These are phyloP conservation scores for Daubentonia madagascariensis DNA, from an alignment of 2,113 vertebrate species.

Conservation along the genomic window DNA sequence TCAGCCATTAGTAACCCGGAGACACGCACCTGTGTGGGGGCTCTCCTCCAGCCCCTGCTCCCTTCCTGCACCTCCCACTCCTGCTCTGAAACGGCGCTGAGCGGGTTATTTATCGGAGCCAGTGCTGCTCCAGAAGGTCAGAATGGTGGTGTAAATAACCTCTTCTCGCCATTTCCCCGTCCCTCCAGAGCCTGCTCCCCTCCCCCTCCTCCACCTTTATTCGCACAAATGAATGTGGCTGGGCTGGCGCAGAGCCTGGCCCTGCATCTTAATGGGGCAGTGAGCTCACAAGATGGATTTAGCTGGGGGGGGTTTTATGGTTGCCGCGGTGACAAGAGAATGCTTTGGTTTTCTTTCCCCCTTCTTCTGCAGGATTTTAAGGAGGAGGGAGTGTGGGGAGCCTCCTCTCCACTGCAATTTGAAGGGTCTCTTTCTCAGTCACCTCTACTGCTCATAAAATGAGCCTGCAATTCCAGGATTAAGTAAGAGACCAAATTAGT, in stretches of 20 bases:
- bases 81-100: conserved; percentile 69
- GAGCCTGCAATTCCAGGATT: neutral
- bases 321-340: conserved; percentile 76
- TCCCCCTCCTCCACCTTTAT: conserved; percentile 75
- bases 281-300: conserved; percentile 81
- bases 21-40: conserved; percentile 76
- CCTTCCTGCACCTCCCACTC: conserved; percentile 69
- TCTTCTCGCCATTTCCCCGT: conserved; percentile 74
- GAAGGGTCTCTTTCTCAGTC: conserved; percentile 53
- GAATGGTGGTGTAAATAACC: conserved; percentile 79
- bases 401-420: neutral
- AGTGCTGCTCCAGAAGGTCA: conserved; percentile 78
- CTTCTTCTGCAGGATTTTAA: conserved; percentile 67
- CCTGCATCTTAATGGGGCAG: conserved; percentile 79
- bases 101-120: conserved; percentile 80
- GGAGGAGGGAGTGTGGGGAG: conserved; percentile 16
- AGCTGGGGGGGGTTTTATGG: conserved; percentile 76
- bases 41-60: conserved; percentile 59
- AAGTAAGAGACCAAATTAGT: neutral
- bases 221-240: conserved; percentile 78
- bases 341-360: conserved; percentile 76
- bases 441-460: conserved; percentile 40
- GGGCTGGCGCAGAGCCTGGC: conserved; percentile 77
- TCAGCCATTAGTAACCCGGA: conserved; percentile 75
- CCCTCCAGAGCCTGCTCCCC: conserved; percentile 70